phyloP scores from a whole-genome alignment of 1,140 invertebrate genomes.

The Diabrotica virgifera region DNA sequence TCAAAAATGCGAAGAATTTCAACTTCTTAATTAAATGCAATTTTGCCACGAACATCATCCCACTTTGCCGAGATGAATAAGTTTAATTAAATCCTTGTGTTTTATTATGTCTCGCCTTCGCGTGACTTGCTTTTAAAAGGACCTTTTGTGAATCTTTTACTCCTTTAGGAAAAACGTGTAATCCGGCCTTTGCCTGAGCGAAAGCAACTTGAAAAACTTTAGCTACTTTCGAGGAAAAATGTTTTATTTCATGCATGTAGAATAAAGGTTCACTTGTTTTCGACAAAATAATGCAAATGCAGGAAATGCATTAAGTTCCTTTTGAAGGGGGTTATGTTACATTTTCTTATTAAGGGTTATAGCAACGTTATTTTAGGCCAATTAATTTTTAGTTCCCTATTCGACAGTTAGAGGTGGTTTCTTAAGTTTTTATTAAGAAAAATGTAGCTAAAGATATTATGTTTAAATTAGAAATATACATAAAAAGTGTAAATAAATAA shows the following conservation, averaged over 20 bases:
- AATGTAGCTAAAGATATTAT: too few species aligned
- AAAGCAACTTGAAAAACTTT: background rate
- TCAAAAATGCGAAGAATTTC: slow-evolving; percentile 50
- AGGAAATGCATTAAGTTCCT: too few species aligned
- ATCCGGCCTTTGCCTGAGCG: slow-evolving; percentile 4
- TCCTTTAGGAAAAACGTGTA: slow-evolving; percentile 14
- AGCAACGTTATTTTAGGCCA: too few species aligned
- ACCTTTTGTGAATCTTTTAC: slow-evolving; percentile 12
- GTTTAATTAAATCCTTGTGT: slow-evolving; percentile 51
- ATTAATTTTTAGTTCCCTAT: too few species aligned
- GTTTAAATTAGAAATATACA: too few species aligned
- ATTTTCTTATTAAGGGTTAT: too few species aligned
- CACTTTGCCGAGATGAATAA: slow-evolving; percentile 50
- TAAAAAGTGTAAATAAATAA: too few species aligned
- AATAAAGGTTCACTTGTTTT: too few species aligned
- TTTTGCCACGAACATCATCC: slow-evolving; percentile 43
- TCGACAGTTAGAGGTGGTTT: too few species aligned
- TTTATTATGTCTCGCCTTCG: slow-evolving; percentile 41
- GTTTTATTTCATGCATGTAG: background rate
- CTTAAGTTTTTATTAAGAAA: too few species aligned
- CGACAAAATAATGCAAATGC: too few species aligned
- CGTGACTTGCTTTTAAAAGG: slow-evolving; percentile 31
- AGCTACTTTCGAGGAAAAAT: slow-evolving; percentile 2
- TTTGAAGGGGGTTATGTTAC: too few species aligned
- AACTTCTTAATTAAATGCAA: slow-evolving; percentile 51